Evolutionary conservation across 2,113 vertebrate genomes (phyloP), one percentile per base, ranked within the genome.

Genomic region (Polyodon spathula): DNA sequence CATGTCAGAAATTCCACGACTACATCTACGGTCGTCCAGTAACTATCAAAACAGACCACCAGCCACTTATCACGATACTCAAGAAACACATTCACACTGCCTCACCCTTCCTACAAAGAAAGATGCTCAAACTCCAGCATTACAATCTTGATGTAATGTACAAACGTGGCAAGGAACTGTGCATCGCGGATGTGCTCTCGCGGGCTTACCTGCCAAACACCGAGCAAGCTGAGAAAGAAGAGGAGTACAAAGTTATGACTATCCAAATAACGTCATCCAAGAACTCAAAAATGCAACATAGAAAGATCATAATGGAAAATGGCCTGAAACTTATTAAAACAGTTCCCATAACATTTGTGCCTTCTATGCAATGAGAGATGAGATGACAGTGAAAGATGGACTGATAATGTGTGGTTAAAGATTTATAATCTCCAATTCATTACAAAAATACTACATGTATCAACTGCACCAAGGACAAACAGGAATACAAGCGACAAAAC

Each of bases 401-500:
- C 37, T 40, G 6, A 7, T 57, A 5, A 57, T 57, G 37, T 9
- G 12, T 40, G 15, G 56, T 10, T 9, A 57, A 27, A 7, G 37
- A 10, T 40, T 4, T 1, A 4, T n/a, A 8, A 38, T 40, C 37
- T 53, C 61, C 15, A 11, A 37, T 27, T 54, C n/a, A 5, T 17
- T 48, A 27, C 6, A 55, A 55, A 4, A 55, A 6, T 55, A 27
- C 17, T 55, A 55, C 11, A 37, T 11, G n/a, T 48, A 66, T 65
- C 46, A 55, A 57, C 59, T 41, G 14, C 61, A 62, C 61, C 50
- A 68, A 66, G 43, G 37, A 52, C n/a, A n/a, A n/a, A n/a, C n/a
- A n/a, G n/a, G n/a, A n/a, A 53, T 61, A 40, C 7, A 11, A 38
- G 54, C 42, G 8, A 56, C 54, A 6, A 63, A 63, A 42, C 1